Conservation (phyloP, 2,797 vertebrate species). For the Myripristis murdjan region DNA sequence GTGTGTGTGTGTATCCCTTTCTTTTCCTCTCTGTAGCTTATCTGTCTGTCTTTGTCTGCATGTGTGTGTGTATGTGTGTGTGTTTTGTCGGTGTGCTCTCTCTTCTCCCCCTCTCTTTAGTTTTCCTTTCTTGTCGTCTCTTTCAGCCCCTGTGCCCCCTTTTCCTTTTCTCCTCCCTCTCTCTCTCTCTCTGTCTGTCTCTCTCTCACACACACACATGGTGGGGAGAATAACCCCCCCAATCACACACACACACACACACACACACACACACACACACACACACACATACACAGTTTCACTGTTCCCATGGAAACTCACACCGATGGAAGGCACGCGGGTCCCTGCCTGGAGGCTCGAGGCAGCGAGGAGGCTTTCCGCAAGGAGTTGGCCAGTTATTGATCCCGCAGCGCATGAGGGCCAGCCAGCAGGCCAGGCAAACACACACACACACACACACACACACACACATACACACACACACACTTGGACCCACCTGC, state of each 20-base stretch:
- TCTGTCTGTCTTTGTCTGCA: neutral
- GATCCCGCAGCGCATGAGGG: constrained; percentile 63
- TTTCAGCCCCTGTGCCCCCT: constrained; percentile 31
- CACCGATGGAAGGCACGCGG: constrained; percentile 68
- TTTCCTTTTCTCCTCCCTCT: constrained; percentile 6
- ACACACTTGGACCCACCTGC: constrained; percentile 4
- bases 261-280: constrained; percentile 23
- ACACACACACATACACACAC: constrained; percentile 3
- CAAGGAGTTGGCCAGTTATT: constrained; percentile 74
- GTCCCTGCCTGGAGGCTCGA: constrained; percentile 65
- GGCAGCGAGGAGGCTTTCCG: constrained; percentile 63
- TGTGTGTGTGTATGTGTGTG: neutral
- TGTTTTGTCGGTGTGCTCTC: neutral
- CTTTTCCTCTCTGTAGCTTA: constrained; percentile 17
- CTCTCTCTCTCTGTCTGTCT: neutral
- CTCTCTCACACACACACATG: constrained; percentile 11
- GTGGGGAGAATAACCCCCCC: constrained; percentile 40
- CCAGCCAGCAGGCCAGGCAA: constrained; percentile 28
- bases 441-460: neutral
- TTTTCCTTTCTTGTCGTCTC: constrained; percentile 28
- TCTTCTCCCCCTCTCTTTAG: constrained; percentile 5
- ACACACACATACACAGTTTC: constrained; percentile 14
- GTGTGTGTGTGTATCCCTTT: constrained; percentile 7
- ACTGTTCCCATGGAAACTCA: constrained; percentile 81
- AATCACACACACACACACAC: constrained; percentile 16